Base-by-base conservation (phyloP, 2,113 vertebrate species). In the Xenotilapia flavipinnis region DNA sequence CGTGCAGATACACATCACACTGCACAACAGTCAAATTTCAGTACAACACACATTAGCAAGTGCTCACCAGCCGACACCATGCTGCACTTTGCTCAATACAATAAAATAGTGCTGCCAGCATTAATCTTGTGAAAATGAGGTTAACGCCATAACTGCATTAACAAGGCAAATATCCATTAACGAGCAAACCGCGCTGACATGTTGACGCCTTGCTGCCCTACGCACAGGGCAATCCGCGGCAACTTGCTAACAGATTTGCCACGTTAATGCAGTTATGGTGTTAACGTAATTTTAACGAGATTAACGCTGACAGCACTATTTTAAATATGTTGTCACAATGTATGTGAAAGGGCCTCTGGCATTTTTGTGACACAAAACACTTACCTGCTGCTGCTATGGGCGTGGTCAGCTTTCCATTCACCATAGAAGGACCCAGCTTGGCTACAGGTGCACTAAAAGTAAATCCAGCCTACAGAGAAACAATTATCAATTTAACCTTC, bases 401-500 rank as follows among this genome's bases (percentile, higher is more conserved):
- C 23, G 93, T 87, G 85, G 93, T 86, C 36, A 96, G 91, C 88
- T 96, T 96, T 75, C 95, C 96, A 47, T 95, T 95, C 84, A 96
- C 96, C 91, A 95, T 93, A 81, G 97, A 95, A 86, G 95, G 84
- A 54, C 95, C 95, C 53, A 97, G 83, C 95, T 99, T 99, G 84
- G 96, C 95, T 38, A 98, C 97, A 90, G 99, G 99, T 88, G 97
- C 97, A 92, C 98, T 99, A 95, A 99, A 99, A 17, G 97, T 99
- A 96, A 99, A 99, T 92, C 96, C 97, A 94, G 96, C 94, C 98
- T 98, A 86, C 5, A 87, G 79, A 87, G 26, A 86, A 42, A 23
- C 23, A 80, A 10, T 6, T 13, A 28, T 45, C 53, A 23, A 38
- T 12, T 7, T 23, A 17, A 49, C 2, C 2, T 1, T 23, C 21